Percentiles rank a stretch among this genome's conserved stretches.
Evolutionary conservation across 2,888 invertebrate species (phyloP).

Genomic region (Calameuta filiformis): DNA sequence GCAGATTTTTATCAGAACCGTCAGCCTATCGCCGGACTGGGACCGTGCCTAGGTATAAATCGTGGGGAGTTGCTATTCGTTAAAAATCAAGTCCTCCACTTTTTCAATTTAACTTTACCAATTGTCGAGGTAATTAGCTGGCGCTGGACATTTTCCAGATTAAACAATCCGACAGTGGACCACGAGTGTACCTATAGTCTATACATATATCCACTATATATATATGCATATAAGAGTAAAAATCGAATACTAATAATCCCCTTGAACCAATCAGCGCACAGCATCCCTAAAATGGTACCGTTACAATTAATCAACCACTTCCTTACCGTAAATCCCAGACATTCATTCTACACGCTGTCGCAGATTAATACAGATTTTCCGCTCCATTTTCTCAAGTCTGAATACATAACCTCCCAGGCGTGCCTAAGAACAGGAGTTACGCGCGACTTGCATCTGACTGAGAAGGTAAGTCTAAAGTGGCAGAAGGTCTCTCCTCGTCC

Average conservation of each 20-base stretch:
- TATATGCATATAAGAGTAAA: background rate
- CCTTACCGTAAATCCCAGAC: background rate
- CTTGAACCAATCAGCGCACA: background rate
- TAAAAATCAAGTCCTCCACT: background rate
- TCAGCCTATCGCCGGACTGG: background rate
- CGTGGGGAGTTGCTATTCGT: background rate
- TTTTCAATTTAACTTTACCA: conserved; percentile 49
- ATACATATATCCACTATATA: no score
- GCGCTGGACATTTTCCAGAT: conserved; percentile 44
- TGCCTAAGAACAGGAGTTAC: background rate
- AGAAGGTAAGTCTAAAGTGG: background rate
- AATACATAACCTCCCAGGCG: background rate
- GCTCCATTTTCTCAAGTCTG: background rate
- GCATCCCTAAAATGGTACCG: background rate
- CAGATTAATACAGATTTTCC: background rate
- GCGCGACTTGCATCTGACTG: background rate
- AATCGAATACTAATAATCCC: background rate
- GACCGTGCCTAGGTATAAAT: background rate
- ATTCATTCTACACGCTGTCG: background rate
- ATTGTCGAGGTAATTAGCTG: conserved; percentile 44
- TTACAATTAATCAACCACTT: background rate
- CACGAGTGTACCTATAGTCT: background rate
- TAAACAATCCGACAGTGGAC: conserved; percentile 29
- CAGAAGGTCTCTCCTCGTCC: background rate
- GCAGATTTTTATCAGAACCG: conserved; percentile 29